phyloP scores from a whole-genome alignment of 2,888 invertebrate species.

The Ormyrus nitidulus region DNA sequence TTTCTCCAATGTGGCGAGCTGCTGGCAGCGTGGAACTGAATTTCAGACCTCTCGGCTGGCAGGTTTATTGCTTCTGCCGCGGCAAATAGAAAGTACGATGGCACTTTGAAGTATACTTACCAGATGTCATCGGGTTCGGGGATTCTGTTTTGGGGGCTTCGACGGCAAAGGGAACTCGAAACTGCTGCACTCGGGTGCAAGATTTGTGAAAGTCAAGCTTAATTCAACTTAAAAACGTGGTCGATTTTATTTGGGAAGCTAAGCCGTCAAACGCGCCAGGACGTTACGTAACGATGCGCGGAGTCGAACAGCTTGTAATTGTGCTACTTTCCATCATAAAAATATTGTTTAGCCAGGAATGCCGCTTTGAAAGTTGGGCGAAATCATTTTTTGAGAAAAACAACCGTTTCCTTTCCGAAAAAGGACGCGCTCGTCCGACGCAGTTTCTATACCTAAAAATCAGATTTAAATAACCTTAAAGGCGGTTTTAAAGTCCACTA shows the following conservation, averaged over 20 bases:
- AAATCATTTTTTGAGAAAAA: too few relatives aligned
- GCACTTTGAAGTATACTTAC: background rate
- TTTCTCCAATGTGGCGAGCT: background rate
- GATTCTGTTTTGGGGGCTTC: too few relatives aligned
- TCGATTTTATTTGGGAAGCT: too few relatives aligned
- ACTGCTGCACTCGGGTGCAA: too few relatives aligned
- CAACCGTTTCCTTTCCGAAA: too few relatives aligned
- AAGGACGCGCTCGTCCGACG: too few relatives aligned
- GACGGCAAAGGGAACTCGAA: too few relatives aligned
- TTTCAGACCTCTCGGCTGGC: background rate
- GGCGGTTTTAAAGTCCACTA: background rate
- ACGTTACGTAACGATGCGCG: background rate
- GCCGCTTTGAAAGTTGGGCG: too few relatives aligned
- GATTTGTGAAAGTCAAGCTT: too few relatives aligned
- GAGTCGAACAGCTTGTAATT: background rate
- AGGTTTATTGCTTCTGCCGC: conserved; percentile 11
- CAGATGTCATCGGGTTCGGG: conserved; percentile 29
- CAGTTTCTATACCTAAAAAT: background rate
- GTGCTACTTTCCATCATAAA: background rate
- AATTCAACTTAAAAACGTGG: too few relatives aligned
- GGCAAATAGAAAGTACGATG: conserved; percentile 27
- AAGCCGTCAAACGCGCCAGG: too few relatives aligned
- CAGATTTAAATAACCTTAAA: background rate
- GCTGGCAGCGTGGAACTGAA: background rate
- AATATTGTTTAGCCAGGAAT: too few relatives aligned